Base-by-base conservation (phyloP, 2,888 invertebrate genomes). In the Clistopyga incitator region DNA sequence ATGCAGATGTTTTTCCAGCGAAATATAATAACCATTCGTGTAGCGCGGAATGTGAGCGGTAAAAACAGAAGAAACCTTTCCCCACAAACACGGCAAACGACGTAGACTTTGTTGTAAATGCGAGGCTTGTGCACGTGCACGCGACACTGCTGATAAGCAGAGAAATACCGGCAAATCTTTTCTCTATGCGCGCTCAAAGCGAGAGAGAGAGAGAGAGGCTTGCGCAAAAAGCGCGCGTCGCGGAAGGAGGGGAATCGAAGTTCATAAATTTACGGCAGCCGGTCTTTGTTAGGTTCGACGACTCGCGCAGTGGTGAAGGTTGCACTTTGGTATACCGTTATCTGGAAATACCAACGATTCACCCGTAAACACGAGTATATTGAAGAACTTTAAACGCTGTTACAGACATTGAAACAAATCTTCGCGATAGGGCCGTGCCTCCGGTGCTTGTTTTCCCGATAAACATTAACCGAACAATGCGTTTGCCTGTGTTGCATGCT, bases 341-440 rank as follows among this genome's bases (percentile, higher is more conserved):
- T 70, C 54, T 70, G 54, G 70, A 13, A 70, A 70, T 70, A 34
- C 70, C 70, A 11, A 18, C 15, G 20, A 54, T 20, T 54, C 34
- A 11, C 13, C 54, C 20, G 34, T 18, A 70, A 54, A 38, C 54
- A 54, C 38, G 15, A 70, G 38, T 13, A 18, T 52, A 20, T 20
- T 52, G 3, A 10, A 18, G 20, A 64, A 38, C 42, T 54, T 70
- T 70, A 18, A 34, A 52, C 4, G 38, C 20, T 18, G 13, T 23
- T 34, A 54, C 6, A n/a, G 11, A 20, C 54, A 18, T 18, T 34
- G 13, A 54, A 20, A 18, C 18, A 11, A 38, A 38, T 70, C 20
- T 3, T 20, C 11, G 54, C 18, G 70, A 70, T 70, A 54, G 6
- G 54, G 34, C 20, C 3, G 29, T 29, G 54, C 11, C 13, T 11